Base-by-base conservation (phyloP, 2,888 invertebrate genomes). In the Mythimna pallens region DNA sequence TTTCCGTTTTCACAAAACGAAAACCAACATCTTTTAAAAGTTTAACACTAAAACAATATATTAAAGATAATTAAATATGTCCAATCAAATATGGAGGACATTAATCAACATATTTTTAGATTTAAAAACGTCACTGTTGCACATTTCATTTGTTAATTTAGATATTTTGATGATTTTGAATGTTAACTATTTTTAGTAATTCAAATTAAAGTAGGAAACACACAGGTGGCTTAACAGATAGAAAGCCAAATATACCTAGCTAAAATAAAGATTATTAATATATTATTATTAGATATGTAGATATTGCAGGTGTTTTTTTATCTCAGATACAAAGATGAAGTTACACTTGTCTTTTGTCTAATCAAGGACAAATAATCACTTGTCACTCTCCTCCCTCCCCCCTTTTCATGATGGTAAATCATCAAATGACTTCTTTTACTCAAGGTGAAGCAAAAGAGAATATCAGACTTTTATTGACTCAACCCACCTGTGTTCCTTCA, bases 181-280 rank as follows among this genome's bases (percentile, higher is more conserved):
- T 57, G 66, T 8, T 34, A n/a, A 34, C 14, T 68, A 58, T 59
- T 52, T 70, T 47, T 25, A 25, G 14, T n/a, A 1, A 58, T 58
- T 58, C 20, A 10, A 57, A 67, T 58, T 58, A 14, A 7, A 47
- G 14, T 34, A 43, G 14, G 22, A 34, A 3, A 57, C 2, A 3
- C 20, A 9, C 50, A n/a, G 68, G 40, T 62, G 40, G 12, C 36
- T 20, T 14, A 25, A n/a, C n/a, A 14, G 12, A 40, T 64, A 20
- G 6, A n/a, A 25, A n/a, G 36, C 17, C 1, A n/a, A 40, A 61
- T 14, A 40, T 61, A n/a, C n/a, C n/a, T n/a, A 8, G 22, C 10
- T 30, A 25, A 25, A 25, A 25, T 25, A 25, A 1, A 25, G 25
- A 25, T 25, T 25, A 25, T 25, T 25, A 25, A 25, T 25, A 25